Conservation (phyloP, 1,140 invertebrate genomes). For the Telenomus remus region DNA sequence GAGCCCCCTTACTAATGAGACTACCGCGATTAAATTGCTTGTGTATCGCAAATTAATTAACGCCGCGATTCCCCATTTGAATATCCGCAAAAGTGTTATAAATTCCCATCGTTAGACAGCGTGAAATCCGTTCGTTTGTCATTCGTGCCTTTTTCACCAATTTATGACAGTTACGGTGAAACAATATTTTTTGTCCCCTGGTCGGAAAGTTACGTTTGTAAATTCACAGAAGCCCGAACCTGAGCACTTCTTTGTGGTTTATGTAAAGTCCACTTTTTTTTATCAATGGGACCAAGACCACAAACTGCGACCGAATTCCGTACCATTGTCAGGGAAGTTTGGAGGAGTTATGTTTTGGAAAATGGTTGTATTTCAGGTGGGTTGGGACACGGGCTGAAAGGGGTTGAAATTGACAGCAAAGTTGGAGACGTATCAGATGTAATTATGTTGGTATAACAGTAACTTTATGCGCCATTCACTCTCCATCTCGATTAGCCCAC, state of each 20-base stretch:
- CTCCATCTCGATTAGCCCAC: slow-evolving; percentile 74
- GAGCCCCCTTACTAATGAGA: slow-evolving; percentile 26
- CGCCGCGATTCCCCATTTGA: slow-evolving; percentile 1
- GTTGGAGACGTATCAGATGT: slow-evolving; percentile 34
- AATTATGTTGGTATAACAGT: slow-evolving; percentile 57
- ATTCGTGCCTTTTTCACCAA: background rate
- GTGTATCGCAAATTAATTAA: slow-evolving; percentile 27
- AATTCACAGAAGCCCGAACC: slow-evolving; percentile 21
- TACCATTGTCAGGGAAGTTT: no score
- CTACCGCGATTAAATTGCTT: slow-evolving; percentile 25
- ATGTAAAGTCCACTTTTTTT: background rate
- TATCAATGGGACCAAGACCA: background rate
- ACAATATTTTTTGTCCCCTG: background rate
- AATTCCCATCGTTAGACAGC: background rate
- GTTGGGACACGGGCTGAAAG: no score
- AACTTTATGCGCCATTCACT: slow-evolving; percentile 63
- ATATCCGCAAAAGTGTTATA: background rate
- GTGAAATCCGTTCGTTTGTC: no score
- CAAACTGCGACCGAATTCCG: background rate
- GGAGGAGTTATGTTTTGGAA: no score
- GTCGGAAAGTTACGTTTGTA: no score
- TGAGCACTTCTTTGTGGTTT: slow-evolving; percentile 26
- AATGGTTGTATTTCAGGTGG: no score
- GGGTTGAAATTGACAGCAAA: no score
- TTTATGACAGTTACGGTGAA: slow-evolving; percentile 9